Conservation (phyloP, 2,797 vertebrate species). For the Urophycis tenuis region DNA sequence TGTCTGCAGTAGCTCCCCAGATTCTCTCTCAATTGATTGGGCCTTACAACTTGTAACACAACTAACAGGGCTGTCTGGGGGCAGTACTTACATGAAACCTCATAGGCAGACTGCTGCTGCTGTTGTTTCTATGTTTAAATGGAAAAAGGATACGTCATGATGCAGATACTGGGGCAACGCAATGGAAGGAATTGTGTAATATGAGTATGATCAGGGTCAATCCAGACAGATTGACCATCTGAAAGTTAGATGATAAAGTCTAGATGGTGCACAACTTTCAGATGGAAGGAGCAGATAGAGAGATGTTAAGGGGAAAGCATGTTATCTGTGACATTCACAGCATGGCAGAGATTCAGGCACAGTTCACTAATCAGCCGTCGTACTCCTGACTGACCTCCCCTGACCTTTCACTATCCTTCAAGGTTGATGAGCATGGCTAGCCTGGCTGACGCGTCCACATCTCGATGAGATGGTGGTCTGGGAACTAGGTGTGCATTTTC, state of each 20-base stretch:
- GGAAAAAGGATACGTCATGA: not conserved
- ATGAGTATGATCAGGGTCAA: not conserved
- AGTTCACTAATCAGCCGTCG: conserved; percentile 29
- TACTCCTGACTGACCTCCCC: conserved; percentile 24
- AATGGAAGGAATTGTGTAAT: not conserved
- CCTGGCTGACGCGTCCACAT: too few species aligned
- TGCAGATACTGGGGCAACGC: not conserved
- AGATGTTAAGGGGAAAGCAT: conserved; percentile 15
- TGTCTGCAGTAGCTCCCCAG: conserved; percentile 37
- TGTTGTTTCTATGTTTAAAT: conserved; percentile 4
- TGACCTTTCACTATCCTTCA: conserved; percentile 32
- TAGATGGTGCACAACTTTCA: conserved; percentile 1
- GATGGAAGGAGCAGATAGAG: conserved; percentile 20
- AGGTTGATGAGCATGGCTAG: conserved; percentile 33
- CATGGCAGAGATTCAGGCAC: conserved; percentile 11
- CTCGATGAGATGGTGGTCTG: too few species aligned
- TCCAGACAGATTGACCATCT: not conserved
- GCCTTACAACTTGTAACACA: conserved; percentile 38
- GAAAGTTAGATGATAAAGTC: not conserved
- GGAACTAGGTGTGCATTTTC: too few species aligned
- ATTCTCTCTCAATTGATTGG: conserved; percentile 37
- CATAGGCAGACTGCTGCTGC: not conserved
- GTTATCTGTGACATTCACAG: conserved; percentile 34
- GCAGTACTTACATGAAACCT: conserved; percentile 12
- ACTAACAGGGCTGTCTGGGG: conserved; percentile 8